These are phyloP conservation scores for Fulica atra DNA, from an alignment of 2,113 vertebrate genomes.

Conservation along the genomic window DNA sequence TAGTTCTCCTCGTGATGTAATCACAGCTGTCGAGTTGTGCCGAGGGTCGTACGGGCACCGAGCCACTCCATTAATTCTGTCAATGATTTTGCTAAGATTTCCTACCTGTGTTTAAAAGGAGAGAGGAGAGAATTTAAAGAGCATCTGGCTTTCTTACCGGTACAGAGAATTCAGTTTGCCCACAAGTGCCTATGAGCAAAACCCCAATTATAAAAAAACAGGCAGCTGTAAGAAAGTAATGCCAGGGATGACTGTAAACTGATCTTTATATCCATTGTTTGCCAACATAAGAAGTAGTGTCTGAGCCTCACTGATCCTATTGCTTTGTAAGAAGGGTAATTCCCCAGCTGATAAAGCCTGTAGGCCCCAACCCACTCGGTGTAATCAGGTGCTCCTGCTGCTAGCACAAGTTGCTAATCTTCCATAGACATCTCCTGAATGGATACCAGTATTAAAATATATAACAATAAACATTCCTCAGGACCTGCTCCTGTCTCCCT, in stretches of 20 bases:
- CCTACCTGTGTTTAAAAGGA: slow-evolving; percentile 82
- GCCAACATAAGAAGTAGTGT: neutral
- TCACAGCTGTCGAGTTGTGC: slow-evolving; percentile 96
- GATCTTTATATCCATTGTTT: neutral
- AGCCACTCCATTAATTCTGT: slow-evolving; percentile 94
- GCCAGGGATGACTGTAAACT: neutral
- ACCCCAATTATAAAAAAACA: neutral
- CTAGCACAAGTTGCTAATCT: neutral
- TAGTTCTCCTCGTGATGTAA: slow-evolving; percentile 93
- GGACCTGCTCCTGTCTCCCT: neutral
- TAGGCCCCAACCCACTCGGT: neutral
- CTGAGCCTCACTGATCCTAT: neutral
- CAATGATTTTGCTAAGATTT: slow-evolving; percentile 90
- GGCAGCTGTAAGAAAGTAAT: neutral
- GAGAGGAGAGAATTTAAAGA: slow-evolving; percentile 5
- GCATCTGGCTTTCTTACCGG: neutral
- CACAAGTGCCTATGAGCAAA: neutral
- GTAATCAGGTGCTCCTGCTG: neutral
- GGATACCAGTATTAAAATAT: neutral
- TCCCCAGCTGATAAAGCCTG: neutral
- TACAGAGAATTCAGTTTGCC: neutral
- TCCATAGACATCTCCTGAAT: neutral
- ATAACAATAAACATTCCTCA: neutral
- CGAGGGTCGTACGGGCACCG: slow-evolving; percentile 96
- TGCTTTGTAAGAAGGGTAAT: neutral